Percentiles rank a stretch among this genome's conserved stretches.
Conservation (phyloP, 2,113 vertebrate species). For the Erpornis zantholeuca region DNA sequence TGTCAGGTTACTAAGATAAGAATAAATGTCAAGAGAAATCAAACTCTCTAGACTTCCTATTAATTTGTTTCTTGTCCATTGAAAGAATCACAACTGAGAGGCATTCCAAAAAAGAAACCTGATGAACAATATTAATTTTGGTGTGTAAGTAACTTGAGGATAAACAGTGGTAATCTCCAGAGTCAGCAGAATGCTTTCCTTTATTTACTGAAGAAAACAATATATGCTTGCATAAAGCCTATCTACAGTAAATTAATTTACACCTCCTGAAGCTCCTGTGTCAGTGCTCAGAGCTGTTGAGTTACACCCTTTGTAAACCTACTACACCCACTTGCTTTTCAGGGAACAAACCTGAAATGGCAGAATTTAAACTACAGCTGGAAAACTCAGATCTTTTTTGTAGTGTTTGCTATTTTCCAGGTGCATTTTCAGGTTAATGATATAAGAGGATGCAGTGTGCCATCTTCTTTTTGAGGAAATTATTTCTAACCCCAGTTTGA, state of each 20-base stretch:
- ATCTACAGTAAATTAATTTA: not conserved
- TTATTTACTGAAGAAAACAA: not conserved
- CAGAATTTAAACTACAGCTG: not conserved
- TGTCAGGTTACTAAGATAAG: not conserved
- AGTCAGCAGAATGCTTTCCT: not conserved
- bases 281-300: not conserved
- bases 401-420: not conserved
- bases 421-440: not conserved
- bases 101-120: not conserved
- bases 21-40: slow-evolving; percentile 1
- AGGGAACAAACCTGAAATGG: not conserved
- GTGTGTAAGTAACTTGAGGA: not conserved
- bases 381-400: not conserved
- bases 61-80: not conserved
- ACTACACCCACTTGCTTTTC: not conserved
- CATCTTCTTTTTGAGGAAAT: not conserved
- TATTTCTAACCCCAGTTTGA: not conserved
- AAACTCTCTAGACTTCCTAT: not conserved
- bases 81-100: not conserved
- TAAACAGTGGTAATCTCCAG: not conserved
- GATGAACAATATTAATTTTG: slow-evolving; percentile 7
- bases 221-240: not conserved
- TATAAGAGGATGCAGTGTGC: not conserved
- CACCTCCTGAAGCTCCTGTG: not conserved
- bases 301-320: not conserved